These are phyloP conservation scores for Caenorhabditis parvicauda DNA, from an alignment of 2,888 invertebrate genomes.

Conservation along the genomic window DNA sequence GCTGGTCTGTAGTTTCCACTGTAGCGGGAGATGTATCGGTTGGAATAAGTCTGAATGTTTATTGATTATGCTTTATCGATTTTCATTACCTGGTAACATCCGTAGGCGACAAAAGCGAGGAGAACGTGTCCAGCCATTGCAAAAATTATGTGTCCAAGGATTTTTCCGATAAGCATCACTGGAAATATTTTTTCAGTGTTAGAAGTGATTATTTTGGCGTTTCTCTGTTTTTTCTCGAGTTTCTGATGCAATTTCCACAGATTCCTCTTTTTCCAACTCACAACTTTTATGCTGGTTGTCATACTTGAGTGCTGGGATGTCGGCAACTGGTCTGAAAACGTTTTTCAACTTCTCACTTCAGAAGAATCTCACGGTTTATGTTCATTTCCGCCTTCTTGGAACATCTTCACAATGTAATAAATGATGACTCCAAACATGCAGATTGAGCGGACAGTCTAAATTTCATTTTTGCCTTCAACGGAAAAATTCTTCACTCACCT, in stretches of 20 bases:
- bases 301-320: constrained; percentile 32
- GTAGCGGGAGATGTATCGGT: constrained; percentile 5
- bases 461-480: background rate
- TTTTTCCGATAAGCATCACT: constrained; percentile 14
- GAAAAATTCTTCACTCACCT: constrained; percentile 10
- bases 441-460: constrained; percentile 19
- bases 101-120: constrained; percentile 25
- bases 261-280: background rate
- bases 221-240: too few relatives aligned
- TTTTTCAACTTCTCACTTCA: background rate
- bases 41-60: constrained; percentile 19
- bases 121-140: constrained; percentile 26
- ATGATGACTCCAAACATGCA: constrained; percentile 20
- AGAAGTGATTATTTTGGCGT: too few relatives aligned
- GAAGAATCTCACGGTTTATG: constrained; percentile 8
- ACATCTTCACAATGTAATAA: constrained; percentile 29
- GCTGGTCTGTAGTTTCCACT: constrained; percentile 24
- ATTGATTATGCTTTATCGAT: background rate
- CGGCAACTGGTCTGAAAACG: constrained; percentile 20
- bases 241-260: too few relatives aligned
- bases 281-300: constrained; percentile 32
- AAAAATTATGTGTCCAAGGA: constrained; percentile 35
- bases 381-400: constrained; percentile 21
- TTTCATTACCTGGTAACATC: constrained; percentile 29
- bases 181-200: constrained; percentile 1